A percentile compares a stretch with the other conserved stretches of the same genome.
Conservation (phyloP, 2,888 invertebrate genomes). For the Pristionchus entomophagus region DNA sequence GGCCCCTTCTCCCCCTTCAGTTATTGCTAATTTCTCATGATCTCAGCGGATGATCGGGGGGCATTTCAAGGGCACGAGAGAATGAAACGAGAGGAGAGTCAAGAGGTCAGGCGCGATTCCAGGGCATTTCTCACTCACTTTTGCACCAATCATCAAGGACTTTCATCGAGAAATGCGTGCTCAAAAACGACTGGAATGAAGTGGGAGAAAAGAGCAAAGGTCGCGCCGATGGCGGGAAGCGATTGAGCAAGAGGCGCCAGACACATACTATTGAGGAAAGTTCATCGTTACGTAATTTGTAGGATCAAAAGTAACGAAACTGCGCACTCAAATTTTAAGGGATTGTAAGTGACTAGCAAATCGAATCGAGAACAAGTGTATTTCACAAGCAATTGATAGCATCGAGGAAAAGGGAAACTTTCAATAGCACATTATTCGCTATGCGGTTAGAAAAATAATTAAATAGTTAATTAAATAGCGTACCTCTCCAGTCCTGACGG, state of each 20-base stretch:
- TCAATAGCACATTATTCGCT: neutral
- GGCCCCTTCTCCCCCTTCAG: neutral
- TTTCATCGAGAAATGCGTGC: neutral
- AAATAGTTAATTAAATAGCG: neutral
- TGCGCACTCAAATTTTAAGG: too few relatives aligned
- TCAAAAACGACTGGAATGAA: too few relatives aligned
- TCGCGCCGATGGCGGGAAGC: neutral
- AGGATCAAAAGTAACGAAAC: too few relatives aligned
- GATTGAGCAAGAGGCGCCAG: neutral
- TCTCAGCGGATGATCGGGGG: neutral
- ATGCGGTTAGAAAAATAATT: neutral
- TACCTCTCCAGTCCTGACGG: conserved; percentile 40
- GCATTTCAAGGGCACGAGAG: conserved; percentile 18
- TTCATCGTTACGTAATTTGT: too few relatives aligned
- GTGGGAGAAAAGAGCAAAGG: neutral
- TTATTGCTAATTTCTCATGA: conserved; percentile 40
- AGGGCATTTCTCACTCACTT: neutral
- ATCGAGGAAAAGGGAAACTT: neutral
- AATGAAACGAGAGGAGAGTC: neutral
- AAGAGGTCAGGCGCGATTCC: neutral
- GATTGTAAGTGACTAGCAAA: too few relatives aligned
- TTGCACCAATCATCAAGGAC: neutral
- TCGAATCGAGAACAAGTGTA: too few relatives aligned
- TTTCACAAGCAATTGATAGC: neutral
- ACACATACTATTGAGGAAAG: too few relatives aligned